phyloP scores from a whole-genome alignment of 2,113 vertebrate species.

The Rhinoptilus africanus region DNA sequence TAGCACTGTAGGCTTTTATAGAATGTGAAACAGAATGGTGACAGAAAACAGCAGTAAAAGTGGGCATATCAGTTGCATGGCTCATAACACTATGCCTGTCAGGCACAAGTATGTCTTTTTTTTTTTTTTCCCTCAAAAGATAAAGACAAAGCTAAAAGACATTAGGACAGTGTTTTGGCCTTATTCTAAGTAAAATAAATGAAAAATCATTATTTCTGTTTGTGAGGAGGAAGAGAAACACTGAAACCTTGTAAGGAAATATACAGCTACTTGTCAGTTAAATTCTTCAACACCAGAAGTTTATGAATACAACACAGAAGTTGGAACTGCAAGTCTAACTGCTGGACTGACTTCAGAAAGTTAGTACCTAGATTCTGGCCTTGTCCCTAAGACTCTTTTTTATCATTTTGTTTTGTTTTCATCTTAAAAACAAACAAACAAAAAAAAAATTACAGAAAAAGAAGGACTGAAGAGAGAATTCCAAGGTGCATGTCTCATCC shows the following conservation, averaged over 20 bases:
- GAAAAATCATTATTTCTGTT: neutral
- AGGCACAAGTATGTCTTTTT: neutral
- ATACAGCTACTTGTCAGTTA: neutral
- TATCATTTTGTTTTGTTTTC: neutral
- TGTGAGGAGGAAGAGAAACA: neutral
- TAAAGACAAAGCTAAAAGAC: neutral
- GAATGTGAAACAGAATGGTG: neutral
- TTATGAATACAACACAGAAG: neutral
- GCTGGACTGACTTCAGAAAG: neutral
- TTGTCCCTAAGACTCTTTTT: neutral
- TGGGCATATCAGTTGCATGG: neutral
- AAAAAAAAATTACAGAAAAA: neutral
- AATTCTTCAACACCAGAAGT: neutral
- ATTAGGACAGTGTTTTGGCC: neutral
- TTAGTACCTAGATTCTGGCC: neutral
- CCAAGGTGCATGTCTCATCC: neutral
- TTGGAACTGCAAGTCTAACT: neutral
- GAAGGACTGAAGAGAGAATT: neutral
- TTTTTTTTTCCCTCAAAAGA: neutral
- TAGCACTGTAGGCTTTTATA: neutral
- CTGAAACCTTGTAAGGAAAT: neutral
- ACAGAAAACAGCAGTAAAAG: neutral
- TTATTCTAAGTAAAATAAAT: neutral
- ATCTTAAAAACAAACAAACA: neutral
- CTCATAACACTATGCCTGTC: neutral